Percentiles rank a stretch among this genome's conserved stretches.
These are phyloP conservation scores for Limosa lapponica DNA, from an alignment of 2,797 vertebrate genomes.

Conservation along the genomic window DNA sequence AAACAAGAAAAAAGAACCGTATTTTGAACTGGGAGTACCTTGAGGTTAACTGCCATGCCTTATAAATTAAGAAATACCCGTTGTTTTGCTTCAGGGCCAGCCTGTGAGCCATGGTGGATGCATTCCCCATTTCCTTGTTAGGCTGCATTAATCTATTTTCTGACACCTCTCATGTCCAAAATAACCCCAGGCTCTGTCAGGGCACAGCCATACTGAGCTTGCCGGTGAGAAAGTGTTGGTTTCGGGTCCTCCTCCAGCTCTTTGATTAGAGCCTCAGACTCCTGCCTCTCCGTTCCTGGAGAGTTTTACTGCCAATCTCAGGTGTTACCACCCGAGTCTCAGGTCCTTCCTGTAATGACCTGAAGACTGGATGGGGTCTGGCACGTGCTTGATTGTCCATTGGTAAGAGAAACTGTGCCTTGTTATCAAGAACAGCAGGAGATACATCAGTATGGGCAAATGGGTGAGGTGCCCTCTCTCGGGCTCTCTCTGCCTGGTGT, in stretches of 20 bases:
- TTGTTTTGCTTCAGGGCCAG: not conserved
- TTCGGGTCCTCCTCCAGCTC: not conserved
- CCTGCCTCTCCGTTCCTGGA: not conserved
- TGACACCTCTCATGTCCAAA: not conserved
- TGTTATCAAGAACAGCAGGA: not conserved
- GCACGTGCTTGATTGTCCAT: not conserved
- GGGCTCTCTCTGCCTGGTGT: not conserved
- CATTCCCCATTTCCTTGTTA: not conserved
- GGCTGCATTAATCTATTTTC: not conserved
- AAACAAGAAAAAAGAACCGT: not conserved
- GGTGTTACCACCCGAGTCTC: not conserved
- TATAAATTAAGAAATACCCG: not conserved
- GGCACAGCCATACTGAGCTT: not conserved
- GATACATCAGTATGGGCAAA: accelerated
- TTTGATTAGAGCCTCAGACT: not conserved
- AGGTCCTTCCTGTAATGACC: not conserved
- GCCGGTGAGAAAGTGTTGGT: not conserved
- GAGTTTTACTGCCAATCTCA: not conserved
- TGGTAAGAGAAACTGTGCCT: not conserved
- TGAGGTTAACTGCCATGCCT: not conserved
- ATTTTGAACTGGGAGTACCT: not conserved
- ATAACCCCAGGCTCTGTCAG: not conserved
- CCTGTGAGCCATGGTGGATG: not conserved
- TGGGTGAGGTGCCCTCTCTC: not conserved
- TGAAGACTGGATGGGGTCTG: not conserved